Evolutionary conservation across 2,797 vertebrate species (phyloP).

Genomic region (Sebastes taczanowskii): DNA sequence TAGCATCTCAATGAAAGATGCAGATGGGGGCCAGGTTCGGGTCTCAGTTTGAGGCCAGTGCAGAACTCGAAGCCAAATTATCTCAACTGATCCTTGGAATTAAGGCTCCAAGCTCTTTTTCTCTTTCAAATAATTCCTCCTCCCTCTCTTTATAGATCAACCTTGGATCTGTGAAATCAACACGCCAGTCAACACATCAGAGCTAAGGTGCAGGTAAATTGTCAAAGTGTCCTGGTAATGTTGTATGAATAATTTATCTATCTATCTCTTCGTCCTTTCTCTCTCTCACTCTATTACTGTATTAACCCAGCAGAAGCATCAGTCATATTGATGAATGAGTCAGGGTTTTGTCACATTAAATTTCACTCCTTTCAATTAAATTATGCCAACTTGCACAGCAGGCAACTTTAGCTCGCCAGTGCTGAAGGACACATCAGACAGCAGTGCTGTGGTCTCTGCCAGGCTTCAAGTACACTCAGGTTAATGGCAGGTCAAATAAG

Average conservation of each 20-base stretch:
- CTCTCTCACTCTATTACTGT: neutral
- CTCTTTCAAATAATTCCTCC: neutral
- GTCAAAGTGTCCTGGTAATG: neutral
- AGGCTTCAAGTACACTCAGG: slow-evolving; percentile 53
- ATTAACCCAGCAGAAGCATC: slow-evolving; percentile 17
- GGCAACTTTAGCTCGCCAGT: slow-evolving; percentile 18
- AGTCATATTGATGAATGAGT: slow-evolving; percentile 63
- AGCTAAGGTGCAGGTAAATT: neutral
- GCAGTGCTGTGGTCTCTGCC: slow-evolving; percentile 32
- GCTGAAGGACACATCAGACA: slow-evolving; percentile 63
- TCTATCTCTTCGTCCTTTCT: neutral
- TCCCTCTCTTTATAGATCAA: neutral
- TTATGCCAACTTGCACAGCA: slow-evolving; percentile 42
- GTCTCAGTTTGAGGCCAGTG: neutral
- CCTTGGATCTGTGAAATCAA: neutral
- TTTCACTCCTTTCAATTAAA: slow-evolving; percentile 55
- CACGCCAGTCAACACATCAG: neutral
- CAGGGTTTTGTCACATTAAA: slow-evolving; percentile 68
- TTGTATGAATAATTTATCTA: neutral
- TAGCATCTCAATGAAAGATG: neutral
- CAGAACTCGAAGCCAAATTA: neutral
- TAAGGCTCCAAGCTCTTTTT: neutral
- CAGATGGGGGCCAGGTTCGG: neutral
- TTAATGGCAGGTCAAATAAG: slow-evolving; percentile 61
- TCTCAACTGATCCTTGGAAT: neutral